Evolutionary conservation across 2,113 vertebrate genomes (phyloP), one percentile per base, ranked within the genome.

Genomic region (Anser brachyrhynchus): DNA sequence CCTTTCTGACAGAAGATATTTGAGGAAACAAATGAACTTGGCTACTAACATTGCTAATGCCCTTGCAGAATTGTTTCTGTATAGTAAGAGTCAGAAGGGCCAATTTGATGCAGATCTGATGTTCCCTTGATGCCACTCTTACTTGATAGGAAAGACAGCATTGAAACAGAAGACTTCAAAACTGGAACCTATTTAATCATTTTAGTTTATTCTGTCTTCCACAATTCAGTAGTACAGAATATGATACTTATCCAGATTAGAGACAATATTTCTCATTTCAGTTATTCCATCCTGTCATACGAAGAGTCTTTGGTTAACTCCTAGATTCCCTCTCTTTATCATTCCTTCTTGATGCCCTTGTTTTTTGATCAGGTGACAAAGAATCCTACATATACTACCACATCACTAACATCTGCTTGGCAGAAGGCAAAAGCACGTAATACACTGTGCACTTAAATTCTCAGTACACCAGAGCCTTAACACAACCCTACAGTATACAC

Each of bases 331-430:
- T 70, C 29, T 94, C 51, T 66, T 92, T 55, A 69, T 92, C 62
- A 57, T 79, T 92, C 37, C 9, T 77, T 93, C 66, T 9, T 2
- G 0, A 25, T 72, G 71, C 33, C 35, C 51, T 69, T 66, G 39
- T 11, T 41, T 91, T 88, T 87, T 90, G 37, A 83, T 73, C 58
- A 89, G 84, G 31, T 85, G 78, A 66, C 35, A 79, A 89, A 85
- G 54, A 83, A 85, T 58, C 22, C 46, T 82, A 20, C 35, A 49
- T 62, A 78, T 88, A 70, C 62, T 49, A 80, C 57, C 54, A 83
- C 55, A 76, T 20, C 59, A 62, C 72, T 73, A 92, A 77, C 86
- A 95, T 95, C 95, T 96, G 82, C 58, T 91, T 92, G 71, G 78
- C 88, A 95, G 82, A 90, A 95, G 67, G 74, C 39, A 95, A 44